A percentile compares a stretch with the other conserved stretches of the same genome.
Evolutionary conservation across 2,888 invertebrate genomes (phyloP).

Genomic region (Barypeithes pellucidus): DNA sequence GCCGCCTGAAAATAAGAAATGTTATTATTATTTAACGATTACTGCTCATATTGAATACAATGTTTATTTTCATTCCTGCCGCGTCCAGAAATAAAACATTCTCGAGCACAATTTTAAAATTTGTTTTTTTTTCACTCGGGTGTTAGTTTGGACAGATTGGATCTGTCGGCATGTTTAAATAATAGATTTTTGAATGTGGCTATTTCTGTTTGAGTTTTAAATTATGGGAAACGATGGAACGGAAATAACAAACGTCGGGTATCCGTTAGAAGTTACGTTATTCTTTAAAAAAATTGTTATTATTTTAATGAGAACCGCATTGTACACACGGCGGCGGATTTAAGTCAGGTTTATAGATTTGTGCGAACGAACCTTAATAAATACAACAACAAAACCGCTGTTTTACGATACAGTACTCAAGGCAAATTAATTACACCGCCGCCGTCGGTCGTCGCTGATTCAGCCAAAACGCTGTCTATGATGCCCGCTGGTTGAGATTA

Average conservation of each 20-base stretch:
- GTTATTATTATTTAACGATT: no score
- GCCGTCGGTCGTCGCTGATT: no score
- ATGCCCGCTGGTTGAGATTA: no score
- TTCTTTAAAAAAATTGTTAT: neutral
- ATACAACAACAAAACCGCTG: no score
- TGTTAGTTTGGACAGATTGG: conserved; percentile 15
- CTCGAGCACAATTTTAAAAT: conserved; percentile 4
- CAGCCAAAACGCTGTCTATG: no score
- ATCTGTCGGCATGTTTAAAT: conserved; percentile 1
- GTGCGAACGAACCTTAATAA: no score
- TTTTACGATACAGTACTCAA: no score
- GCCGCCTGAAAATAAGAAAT: no score
- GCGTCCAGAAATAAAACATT: neutral
- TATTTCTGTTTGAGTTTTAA: neutral
- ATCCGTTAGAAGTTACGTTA: neutral
- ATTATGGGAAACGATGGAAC: neutral
- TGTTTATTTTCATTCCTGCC: neutral
- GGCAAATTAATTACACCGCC: no score
- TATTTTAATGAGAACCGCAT: no score
- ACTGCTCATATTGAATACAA: neutral
- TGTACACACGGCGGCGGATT: no score
- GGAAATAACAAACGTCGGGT: neutral
- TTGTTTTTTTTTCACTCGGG: neutral
- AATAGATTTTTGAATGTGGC: neutral
- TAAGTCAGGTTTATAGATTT: no score